Conservation (phyloP, 2,113 vertebrate species). For the Gopherus flavomarginatus region DNA sequence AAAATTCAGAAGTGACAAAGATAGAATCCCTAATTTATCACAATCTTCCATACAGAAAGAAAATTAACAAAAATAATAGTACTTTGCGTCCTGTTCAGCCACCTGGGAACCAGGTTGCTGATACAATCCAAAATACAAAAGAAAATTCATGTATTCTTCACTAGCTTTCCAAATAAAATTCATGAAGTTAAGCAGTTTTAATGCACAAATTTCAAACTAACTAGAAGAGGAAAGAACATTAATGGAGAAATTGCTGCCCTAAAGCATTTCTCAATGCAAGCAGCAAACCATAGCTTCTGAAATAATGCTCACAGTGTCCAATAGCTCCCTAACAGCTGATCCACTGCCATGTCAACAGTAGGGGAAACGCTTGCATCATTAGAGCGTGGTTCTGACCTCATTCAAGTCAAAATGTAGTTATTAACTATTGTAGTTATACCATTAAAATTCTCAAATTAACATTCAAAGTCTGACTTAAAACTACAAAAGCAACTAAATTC, state of each 20-base stretch:
- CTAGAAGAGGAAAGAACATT: not conserved
- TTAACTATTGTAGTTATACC: not conserved
- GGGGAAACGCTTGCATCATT: slow-evolving; percentile 10
- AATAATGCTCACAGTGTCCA: not conserved
- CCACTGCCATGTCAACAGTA: not conserved
- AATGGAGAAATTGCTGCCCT: not conserved
- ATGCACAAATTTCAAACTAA: not conserved
- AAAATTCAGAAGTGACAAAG: too few relatives aligned
- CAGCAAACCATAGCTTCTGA: not conserved
- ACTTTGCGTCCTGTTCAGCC: too few relatives aligned
- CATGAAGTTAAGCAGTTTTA: not conserved
- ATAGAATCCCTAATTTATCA: too few relatives aligned
- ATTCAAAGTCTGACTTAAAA: not conserved
- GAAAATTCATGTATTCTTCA: not conserved
- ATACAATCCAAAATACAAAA: not conserved
- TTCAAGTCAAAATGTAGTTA: not conserved
- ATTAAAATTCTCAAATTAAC: slow-evolving; percentile 8
- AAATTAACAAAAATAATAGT: too few relatives aligned
- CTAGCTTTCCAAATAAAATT: not conserved
- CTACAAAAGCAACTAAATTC: slow-evolving; percentile 31
- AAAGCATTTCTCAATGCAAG: not conserved
- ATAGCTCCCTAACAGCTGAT: not conserved
- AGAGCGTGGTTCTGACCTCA: slow-evolving; percentile 19
- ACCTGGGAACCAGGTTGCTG: too few relatives aligned
- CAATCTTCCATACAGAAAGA: too few relatives aligned